Evolutionary conservation across 2,113 vertebrate species (phyloP), one percentile per base, ranked within the genome.

Genomic region (Gavialis gangeticus): DNA sequence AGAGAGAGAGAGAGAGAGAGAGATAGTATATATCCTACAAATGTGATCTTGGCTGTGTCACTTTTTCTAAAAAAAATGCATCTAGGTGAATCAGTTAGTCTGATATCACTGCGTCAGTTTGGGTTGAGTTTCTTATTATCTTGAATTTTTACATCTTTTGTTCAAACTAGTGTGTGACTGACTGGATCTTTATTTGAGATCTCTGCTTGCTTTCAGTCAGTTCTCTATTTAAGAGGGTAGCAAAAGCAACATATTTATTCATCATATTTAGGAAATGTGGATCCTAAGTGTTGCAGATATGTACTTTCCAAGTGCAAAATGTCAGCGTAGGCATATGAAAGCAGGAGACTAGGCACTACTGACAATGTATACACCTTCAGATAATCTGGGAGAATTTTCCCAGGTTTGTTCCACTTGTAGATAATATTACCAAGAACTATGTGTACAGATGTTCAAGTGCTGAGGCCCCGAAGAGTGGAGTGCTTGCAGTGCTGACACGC

Each of bases 241-340:
- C 93, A 92, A 95, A 92, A 84, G 69, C 64, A 87, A 91, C 57
- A 62, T 58, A 30, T 34, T 93, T 91, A 67, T 6, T 95, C 89
- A 79, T 87, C 95, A 62, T 56, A 82, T 96, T 82, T 91, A 85
- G 75, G 56, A 95, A 86, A 89, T 94, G 92, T 2, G 69, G 89
- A 75, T 82, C 90, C 7, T 93, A 83, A 92, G 85, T 87, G 93
- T 85, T 92, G 83, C 82, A 87, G 82, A 34, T 87, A 92, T 95
- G 88, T 64, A 62, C 82, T 91, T 89, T 7, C 27, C 58, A 89
- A 21, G 69, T 95, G 75, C 81, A 92, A 92, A 2, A 19, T 88
- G 15, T 25, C 69, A 73, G 34, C 19, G 46, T 73, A 73, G 34
- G 64, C 55, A 54, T 58, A 77, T 1, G 21, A 94, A 92, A 91